These are phyloP conservation scores for Ailurus styani DNA, from an alignment of 2,113 vertebrate species.

Conservation along the genomic window DNA sequence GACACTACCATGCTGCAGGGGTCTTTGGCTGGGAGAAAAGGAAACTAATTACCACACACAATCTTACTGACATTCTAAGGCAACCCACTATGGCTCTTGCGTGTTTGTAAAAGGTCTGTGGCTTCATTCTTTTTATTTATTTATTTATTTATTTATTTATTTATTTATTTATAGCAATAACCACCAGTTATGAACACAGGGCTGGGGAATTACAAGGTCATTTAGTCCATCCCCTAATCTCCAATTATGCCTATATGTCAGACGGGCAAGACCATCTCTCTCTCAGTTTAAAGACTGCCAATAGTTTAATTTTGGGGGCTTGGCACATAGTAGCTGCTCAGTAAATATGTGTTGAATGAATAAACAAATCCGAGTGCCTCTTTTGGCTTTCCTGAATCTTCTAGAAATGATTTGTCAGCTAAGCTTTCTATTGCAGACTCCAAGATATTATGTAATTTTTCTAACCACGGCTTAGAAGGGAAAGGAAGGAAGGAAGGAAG, in stretches of 20 bases:
- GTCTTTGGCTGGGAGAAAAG: slow-evolving; percentile 51
- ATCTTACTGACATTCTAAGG: slow-evolving; percentile 1
- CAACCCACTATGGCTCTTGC: not conserved
- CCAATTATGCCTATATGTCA: not conserved
- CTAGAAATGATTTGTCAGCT: slow-evolving; percentile 16
- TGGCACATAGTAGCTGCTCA: slow-evolving; percentile 5
- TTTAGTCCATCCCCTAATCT: not conserved
- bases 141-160: not conserved
- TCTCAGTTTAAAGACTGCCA: not conserved
- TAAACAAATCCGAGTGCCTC: not conserved
- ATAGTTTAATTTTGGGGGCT: not conserved
- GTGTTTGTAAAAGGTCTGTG: not conserved
- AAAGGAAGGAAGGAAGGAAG: not conserved
- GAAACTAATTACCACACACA: slow-evolving; percentile 46
- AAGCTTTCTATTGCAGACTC: not conserved
- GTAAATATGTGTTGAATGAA: slow-evolving; percentile 26
- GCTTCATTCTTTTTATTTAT: not conserved
- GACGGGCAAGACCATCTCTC: not conserved
- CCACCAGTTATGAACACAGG: not conserved
- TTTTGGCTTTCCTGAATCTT: not conserved
- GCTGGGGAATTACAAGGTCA: not conserved
- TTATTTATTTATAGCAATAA: not conserved
- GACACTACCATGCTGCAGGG: slow-evolving; percentile 48
- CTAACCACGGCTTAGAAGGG: not conserved
- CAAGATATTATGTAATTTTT: slow-evolving; percentile 1